These are phyloP conservation scores for Oscheius sp. DNA, from an alignment of 2,888 invertebrate genomes.

Conservation along the genomic window DNA sequence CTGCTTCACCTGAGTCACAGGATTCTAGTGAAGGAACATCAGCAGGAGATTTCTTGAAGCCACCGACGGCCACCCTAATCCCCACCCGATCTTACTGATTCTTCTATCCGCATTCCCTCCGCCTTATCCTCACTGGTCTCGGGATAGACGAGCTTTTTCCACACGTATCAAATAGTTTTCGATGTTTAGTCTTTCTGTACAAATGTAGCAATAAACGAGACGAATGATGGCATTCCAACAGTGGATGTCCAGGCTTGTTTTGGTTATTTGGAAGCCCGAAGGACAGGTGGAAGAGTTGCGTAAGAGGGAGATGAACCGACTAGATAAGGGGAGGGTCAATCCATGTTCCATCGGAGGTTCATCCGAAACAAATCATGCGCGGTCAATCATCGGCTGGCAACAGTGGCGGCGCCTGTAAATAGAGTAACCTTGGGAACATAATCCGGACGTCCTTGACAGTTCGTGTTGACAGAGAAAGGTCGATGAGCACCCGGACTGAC, in stretches of 20 bases:
- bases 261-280: no score
- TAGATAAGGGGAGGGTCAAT: slow-evolving; percentile 8
- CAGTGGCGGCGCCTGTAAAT: slow-evolving; percentile 4
- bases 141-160: slow-evolving; percentile 2
- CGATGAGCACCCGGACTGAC: not conserved
- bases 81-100: slow-evolving; percentile 28
- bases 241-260: no score
- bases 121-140: slow-evolving; percentile 22
- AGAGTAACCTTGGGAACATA: slow-evolving; percentile 20
- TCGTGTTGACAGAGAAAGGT: slow-evolving; percentile 27
- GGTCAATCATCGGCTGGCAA: slow-evolving; percentile 15
- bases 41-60: slow-evolving; percentile 26
- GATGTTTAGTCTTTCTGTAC: slow-evolving; percentile 19
- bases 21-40: slow-evolving; percentile 7
- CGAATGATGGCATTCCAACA: not conserved
- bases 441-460: slow-evolving; percentile 28
- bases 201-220: slow-evolving; percentile 13
- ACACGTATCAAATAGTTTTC: slow-evolving; percentile 19
- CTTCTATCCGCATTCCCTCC: not conserved
- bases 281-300: slow-evolving; percentile 26
- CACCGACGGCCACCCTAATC: slow-evolving; percentile 27
- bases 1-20: slow-evolving; percentile 31
- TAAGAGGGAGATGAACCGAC: slow-evolving; percentile 16
- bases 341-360: not conserved
- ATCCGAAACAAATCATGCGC: slow-evolving; percentile 16